Evolutionary conservation across 2,113 vertebrate species (phyloP), one percentile per base, ranked within the genome.

Genomic region (Serinus canaria): DNA sequence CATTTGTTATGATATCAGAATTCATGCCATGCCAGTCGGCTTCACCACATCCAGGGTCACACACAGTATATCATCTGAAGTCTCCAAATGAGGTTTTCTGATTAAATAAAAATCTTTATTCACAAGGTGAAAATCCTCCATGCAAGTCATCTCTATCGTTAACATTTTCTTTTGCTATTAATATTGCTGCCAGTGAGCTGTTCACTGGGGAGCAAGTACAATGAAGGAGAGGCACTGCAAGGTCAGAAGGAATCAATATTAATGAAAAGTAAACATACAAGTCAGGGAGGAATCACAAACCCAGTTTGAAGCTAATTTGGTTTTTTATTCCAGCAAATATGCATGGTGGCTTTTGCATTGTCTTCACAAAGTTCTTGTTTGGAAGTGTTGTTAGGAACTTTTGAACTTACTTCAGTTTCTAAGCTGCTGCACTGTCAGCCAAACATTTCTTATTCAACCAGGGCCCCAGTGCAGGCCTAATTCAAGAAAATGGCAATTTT

Each of bases 211-310:
- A 95, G 67, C 55, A 62, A 12, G 58, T 39, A 90, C 82, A 90
- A 79, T 80, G 87, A 83, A 63, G 75, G 92, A 76, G 78, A 85
- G 70, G 87, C 93, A 77, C 69, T 85, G 58, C 67, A 94, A 95
- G 93, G 90, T 95, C 93, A 96, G 63, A 77, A 93, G 39, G 82
- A 95, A 94, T 91, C 84, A 96, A 59, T 95, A 91, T 83, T 95
- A 96, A 89, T 95, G 87, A 96, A 96, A 96, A 95, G 63, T 90
- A 95, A 95, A 95, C 93, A 95, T 44, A 82, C 55, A 90, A 95
- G 87, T 92, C 87, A 94, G 75, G 39, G 43, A 92, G 84, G 72
- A 95, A 95, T 96, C 84, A 92, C 87, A 95, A 89, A 92, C 78
- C 20, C 91, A 95, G 82, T 87, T 95, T 96, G 94, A 95, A 83